Base-by-base conservation (phyloP, 2,797 vertebrate genomes). In the Parauchenoglanis punctatus region DNA sequence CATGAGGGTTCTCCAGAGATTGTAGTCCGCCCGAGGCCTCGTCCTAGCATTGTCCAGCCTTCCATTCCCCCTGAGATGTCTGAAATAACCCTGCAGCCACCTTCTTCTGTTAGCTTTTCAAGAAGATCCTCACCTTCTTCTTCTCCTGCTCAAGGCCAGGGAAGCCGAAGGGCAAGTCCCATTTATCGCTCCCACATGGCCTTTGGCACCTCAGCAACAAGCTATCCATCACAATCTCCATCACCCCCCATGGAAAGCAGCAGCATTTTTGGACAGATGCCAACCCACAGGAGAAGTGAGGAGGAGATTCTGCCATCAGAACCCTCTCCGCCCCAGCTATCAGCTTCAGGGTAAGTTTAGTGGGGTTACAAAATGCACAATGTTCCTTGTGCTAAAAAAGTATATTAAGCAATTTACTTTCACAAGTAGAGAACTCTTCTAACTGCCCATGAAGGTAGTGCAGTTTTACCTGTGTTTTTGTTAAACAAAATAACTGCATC, bases 31-130 rank as follows among this genome's bases (percentile, higher is more conserved):
- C 98, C 98, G 87, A 95, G 98, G 90, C 98, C 98, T n/a, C 98
- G 98, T 46, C 97, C 98, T 0, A 96, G 96, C 92, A 92, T 98
- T 94, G 94, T 97, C 93, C 98, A 97, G 92, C 96, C 96, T 92
- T 90, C 95, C 0, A 93, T 95, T 90, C 95, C 95, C 90, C 93
- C 95, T 85, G 97, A 97, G 94, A 97, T 97, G 94, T 98, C 98
- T 61, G 98, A 99, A 95, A 99, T 99, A 95, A 97, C 97, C 90
- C 97, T 99, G 91, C 98, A 99, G 94, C 98, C 98, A 80, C 98
- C 98, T 10, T 96, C 97, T 7, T 94, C 97, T n/a, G 98, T 96
- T 95, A 97, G 96, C 96, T 99, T 99, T 96, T 99, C 98, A 90
- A 96, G 96, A 93, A 98, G 98, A 95, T 97, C 98, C 18, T 98